These are phyloP conservation scores for Zaprionus gabonicus DNA, from an alignment of 1,140 invertebrate genomes.

Conservation along the genomic window DNA sequence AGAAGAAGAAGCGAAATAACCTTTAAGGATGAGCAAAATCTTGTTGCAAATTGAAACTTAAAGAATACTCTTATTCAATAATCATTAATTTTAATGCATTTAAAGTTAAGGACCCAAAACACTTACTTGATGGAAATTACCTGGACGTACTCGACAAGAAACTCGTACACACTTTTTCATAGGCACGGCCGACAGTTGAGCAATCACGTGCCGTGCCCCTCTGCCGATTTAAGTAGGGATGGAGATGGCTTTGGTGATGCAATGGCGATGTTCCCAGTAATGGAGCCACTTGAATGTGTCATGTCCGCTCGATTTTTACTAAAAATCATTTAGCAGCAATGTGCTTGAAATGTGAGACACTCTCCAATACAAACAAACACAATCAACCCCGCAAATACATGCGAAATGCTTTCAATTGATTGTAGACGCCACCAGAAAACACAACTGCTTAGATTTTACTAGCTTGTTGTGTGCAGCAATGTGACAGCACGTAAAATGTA, in stretches of 20 bases:
- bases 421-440: constrained; percentile 47
- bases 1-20: constrained; percentile 34
- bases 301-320: constrained; percentile 81
- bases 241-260: constrained; percentile 4
- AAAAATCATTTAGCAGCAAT: constrained; percentile 80
- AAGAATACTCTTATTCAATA: constrained; percentile 55
- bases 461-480: constrained; percentile 58
- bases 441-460: constrained; percentile 75
- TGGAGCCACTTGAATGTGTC: constrained; percentile 76
- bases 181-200: constrained; percentile 61
- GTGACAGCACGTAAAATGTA: constrained; percentile 72
- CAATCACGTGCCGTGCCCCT: constrained; percentile 60
- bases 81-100: constrained; percentile 65
- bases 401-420: constrained; percentile 69
- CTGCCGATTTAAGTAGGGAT: neutral
- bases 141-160: constrained; percentile 50
- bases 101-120: constrained; percentile 69
- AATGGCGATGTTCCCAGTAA: constrained; percentile 5
- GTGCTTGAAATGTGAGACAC: constrained; percentile 67
- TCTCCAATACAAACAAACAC: constrained; percentile 39
- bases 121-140: constrained; percentile 82
- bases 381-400: constrained; percentile 31
- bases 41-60: neutral
- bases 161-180: constrained; percentile 47
- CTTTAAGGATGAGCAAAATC: constrained; percentile 42